Evolutionary conservation across 2,888 invertebrate species (phyloP), one percentile per base, ranked within the genome.

Genomic region (Cordilura impudica): DNA sequence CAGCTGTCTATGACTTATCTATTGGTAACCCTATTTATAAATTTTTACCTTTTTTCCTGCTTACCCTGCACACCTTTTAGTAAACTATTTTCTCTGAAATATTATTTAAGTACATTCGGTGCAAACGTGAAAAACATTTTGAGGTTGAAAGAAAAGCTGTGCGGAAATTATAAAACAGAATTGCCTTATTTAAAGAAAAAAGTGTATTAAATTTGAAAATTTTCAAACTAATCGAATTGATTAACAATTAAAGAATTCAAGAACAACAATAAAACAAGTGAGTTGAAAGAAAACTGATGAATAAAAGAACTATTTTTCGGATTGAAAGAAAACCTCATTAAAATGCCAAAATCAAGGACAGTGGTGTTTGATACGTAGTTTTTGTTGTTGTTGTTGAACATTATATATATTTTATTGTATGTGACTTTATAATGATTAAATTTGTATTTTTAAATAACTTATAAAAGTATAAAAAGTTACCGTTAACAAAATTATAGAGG

Each of bases 141-240:
- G 56, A 65, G 21, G 63, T 47, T 39, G 35, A 12, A 58, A 69
- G 47, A 31, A 60, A 61, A 67, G 67, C 29, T 51, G 53, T 74
- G 66, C 31, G 66, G 49, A 35, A 61, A 26, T 65, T 47, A 23
- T 21, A 49, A 72, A 47, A 39, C 58, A 51, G 10, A 35, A 63
- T 75, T 75, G 67, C 75, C 75, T 75, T 71, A 74, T 66, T 29
- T 60, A 45, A 67, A 49, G n/a, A n/a, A 26, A 58, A 43, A 56
- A 35, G n/a, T 31, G 8, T 60, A 39, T 29, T n/a, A 39, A 49
- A 39, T 23, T 35, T 35, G 35, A 12, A 12, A 35, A 12, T 35
- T 35, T 35, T 7, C 1, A 35, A 35, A 35, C 10, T 19, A 47
- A 54, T 18, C 14, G 2, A 16, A 18, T 23, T 53, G 19, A 29